Conservation (phyloP, 2,888 invertebrate species). For the Lypha dubia region DNA sequence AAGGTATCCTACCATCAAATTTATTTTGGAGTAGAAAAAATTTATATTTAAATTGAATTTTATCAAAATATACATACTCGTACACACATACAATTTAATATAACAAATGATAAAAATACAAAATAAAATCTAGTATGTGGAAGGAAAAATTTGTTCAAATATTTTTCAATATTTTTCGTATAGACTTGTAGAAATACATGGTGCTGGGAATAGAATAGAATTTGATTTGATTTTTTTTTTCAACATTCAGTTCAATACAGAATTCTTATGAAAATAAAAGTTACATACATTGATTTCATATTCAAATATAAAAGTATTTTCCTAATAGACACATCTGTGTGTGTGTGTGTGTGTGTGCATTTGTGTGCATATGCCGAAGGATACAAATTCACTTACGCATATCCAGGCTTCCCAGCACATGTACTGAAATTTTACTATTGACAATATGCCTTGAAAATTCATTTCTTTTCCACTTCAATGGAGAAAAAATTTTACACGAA, state of each 20-base stretch:
- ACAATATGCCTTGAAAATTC: constrained; percentile 51
- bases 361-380: too few relatives aligned
- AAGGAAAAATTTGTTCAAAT: constrained; percentile 41
- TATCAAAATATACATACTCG: not conserved
- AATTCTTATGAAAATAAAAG: constrained; percentile 41
- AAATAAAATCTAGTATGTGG: not conserved
- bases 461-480: constrained; percentile 18
- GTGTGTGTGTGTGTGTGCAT: not conserved
- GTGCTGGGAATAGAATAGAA: constrained; percentile 65
- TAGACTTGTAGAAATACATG: not conserved
- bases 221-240: constrained; percentile 63
- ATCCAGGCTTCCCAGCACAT: not conserved
- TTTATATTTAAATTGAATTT: constrained; percentile 70
- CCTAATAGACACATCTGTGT: constrained; percentile 21
- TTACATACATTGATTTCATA: constrained; percentile 42
- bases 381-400: constrained; percentile 21
- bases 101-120: constrained; percentile 14
- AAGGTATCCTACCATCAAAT: constrained; percentile 30
- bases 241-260: constrained; percentile 60
- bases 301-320: constrained; percentile 31
- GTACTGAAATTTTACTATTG: constrained; percentile 25
- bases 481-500: constrained; percentile 16
- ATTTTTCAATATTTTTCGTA: constrained; percentile 33
- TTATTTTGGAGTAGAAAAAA: constrained; percentile 41
- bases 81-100: not conserved